These are phyloP conservation scores for Spilarctia lutea DNA, from an alignment of 2,888 invertebrate genomes.

Conservation along the genomic window DNA sequence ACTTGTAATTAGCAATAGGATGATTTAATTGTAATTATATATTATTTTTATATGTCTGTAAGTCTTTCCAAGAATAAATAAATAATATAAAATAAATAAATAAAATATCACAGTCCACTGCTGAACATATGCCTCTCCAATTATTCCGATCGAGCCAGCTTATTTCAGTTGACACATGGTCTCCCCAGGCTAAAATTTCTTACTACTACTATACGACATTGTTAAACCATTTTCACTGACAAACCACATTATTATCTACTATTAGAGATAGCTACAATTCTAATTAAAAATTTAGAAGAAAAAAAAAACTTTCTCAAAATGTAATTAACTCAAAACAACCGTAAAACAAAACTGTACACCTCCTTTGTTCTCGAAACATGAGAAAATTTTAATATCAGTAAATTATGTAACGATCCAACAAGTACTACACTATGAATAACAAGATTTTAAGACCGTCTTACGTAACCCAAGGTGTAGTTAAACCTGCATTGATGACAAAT, in stretches of 20 bases:
- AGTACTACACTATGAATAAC: slow-evolving; percentile 21
- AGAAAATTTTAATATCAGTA: slow-evolving; percentile 10
- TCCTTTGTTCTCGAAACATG: slow-evolving; percentile 19
- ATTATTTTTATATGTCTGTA: no score
- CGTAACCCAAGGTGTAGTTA: slow-evolving; percentile 23
- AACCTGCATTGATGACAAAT: slow-evolving; percentile 54
- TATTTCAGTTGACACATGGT: not conserved
- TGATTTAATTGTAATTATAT: no score
- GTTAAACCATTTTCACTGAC: not conserved
- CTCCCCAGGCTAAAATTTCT: not conserved
- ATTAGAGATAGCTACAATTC: not conserved
- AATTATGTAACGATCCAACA: slow-evolving; percentile 5
- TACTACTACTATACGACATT: not conserved
- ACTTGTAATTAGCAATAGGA: no score
- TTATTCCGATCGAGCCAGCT: no score
- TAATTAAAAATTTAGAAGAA: slow-evolving; percentile 8
- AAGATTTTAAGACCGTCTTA: slow-evolving; percentile 26
- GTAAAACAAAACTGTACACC: slow-evolving; percentile 22
- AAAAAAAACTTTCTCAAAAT: slow-evolving; percentile 14
- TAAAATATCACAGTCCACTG: no score
- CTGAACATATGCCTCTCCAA: no score
- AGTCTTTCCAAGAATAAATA: no score
- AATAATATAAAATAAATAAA: no score
- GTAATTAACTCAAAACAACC: slow-evolving; percentile 17
- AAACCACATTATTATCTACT: not conserved